phyloP scores from a whole-genome alignment of 2,797 vertebrate genomes.

The Toxotes lorentzi region DNA sequence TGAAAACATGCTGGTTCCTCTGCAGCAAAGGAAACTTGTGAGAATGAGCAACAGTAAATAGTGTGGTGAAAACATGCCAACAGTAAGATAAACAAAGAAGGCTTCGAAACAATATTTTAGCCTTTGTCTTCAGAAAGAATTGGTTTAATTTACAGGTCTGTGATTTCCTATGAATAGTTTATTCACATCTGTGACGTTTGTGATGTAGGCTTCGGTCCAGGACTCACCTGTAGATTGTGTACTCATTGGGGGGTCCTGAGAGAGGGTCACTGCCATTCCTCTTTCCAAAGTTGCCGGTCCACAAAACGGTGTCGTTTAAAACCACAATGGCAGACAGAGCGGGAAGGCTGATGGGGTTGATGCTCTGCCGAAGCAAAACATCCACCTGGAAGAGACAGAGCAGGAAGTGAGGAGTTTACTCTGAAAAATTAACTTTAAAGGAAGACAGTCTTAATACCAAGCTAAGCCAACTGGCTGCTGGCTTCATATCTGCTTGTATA shows the following conservation, averaged over 20 bases:
- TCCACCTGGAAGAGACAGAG: slow-evolving; percentile 86
- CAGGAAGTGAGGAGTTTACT: not conserved
- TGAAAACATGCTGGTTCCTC: slow-evolving; percentile 12
- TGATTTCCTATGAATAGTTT: not conserved
- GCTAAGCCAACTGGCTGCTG: too few species aligned
- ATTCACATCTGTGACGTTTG: not conserved
- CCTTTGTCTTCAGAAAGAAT: not conserved
- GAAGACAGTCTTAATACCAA: not conserved
- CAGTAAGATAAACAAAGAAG: too few species aligned
- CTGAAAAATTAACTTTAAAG: not conserved
- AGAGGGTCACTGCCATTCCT: slow-evolving; percentile 89
- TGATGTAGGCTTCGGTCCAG: not conserved
- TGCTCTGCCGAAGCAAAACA: slow-evolving; percentile 83
- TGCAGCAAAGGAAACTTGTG: not conserved
- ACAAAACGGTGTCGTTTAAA: slow-evolving; percentile 94
- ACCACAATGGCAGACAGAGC: slow-evolving; percentile 92
- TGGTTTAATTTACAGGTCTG: not conserved
- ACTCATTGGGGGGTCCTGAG: slow-evolving; percentile 91
- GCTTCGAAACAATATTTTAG: too few species aligned
- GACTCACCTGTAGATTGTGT: slow-evolving; percentile 93
- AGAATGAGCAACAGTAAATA: not conserved
- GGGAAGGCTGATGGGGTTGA: slow-evolving; percentile 87
- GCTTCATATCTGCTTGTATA: not conserved
- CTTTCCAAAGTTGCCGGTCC: slow-evolving; percentile 96
- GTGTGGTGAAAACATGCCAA: not conserved